Evolutionary conservation across 2,113 vertebrate species (phyloP).

Genomic region (Brevimyrus niger): DNA sequence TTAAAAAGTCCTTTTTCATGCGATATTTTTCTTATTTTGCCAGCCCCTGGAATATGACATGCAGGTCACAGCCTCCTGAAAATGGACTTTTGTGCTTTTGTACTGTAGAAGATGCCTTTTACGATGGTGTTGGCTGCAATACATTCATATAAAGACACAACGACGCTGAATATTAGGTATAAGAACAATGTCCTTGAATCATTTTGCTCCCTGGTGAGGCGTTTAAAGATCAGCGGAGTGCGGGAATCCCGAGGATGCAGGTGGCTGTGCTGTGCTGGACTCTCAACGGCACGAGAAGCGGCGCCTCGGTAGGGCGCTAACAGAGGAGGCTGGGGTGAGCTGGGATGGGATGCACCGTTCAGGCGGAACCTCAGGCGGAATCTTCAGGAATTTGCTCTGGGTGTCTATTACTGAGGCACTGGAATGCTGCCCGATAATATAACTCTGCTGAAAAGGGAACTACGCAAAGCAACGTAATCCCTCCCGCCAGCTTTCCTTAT

Average conservation of each 20-base stretch:
- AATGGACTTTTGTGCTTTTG: not conserved
- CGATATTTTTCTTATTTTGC: not conserved
- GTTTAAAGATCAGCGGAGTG: not conserved
- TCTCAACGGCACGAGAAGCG: not conserved
- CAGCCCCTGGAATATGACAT: not conserved
- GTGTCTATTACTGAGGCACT: not conserved
- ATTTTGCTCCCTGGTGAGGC: not conserved
- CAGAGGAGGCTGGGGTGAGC: not conserved
- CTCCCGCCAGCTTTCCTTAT: not conserved
- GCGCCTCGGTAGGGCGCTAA: not conserved
- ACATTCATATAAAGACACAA: not conserved
- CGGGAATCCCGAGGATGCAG: not conserved
- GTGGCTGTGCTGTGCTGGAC: not conserved
- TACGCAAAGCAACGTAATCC: not conserved
- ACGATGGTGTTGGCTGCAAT: not conserved
- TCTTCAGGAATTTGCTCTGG: not conserved
- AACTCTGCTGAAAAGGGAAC: not conserved
- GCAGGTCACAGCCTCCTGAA: not conserved
- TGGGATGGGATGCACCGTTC: not conserved
- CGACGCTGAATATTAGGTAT: not conserved
- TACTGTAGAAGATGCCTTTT: not conserved
- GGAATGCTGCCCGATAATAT: not conserved
- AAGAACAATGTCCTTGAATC: not conserved
- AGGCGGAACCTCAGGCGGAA: not conserved
- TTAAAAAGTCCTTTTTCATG: not conserved